Conservation (phyloP, 2,797 vertebrate species). For the Trematomus bernacchii region DNA sequence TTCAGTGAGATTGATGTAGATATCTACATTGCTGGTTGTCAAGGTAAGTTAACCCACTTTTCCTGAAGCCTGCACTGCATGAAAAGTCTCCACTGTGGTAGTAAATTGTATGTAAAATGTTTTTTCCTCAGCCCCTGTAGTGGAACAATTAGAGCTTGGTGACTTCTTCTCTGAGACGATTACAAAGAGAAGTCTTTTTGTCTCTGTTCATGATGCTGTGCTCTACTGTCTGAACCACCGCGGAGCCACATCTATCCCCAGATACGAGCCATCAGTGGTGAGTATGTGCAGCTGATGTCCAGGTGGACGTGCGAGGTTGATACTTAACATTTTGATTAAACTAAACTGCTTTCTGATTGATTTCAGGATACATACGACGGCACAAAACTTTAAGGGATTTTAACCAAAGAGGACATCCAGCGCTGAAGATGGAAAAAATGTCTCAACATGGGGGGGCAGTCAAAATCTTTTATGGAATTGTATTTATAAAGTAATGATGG, state of each 20-base stretch:
- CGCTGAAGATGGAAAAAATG: slow-evolving; percentile 19
- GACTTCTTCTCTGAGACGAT: slow-evolving; percentile 90
- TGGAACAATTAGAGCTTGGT: slow-evolving; percentile 89
- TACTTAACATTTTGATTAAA: not conserved
- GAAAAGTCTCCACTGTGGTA: not conserved
- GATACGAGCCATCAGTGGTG: slow-evolving; percentile 70
- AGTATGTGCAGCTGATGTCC: slow-evolving; percentile 40
- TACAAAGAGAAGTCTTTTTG: slow-evolving; percentile 90
- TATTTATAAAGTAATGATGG: not conserved
- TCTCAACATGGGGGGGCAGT: not conserved
- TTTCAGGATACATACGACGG: slow-evolving; percentile 77
- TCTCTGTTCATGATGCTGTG: slow-evolving; percentile 90
- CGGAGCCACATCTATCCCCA: slow-evolving; percentile 54
- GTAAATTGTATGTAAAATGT: slow-evolving; percentile 9
- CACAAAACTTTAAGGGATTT: slow-evolving; percentile 76
- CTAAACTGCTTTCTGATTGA: slow-evolving; percentile 25
- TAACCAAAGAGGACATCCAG: slow-evolving; percentile 4
- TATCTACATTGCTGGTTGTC: slow-evolving; percentile 91
- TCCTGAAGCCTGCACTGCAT: not conserved
- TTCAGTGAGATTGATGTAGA: slow-evolving; percentile 94
- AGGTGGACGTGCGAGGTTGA: not conserved
- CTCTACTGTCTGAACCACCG: slow-evolving; percentile 80
- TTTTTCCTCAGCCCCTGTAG: slow-evolving; percentile 82
- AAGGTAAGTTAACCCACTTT: slow-evolving; percentile 80
- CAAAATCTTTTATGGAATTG: not conserved